Evolutionary conservation across 1,140 invertebrate genomes (phyloP).

Genomic region (Drosophila nikananu): DNA sequence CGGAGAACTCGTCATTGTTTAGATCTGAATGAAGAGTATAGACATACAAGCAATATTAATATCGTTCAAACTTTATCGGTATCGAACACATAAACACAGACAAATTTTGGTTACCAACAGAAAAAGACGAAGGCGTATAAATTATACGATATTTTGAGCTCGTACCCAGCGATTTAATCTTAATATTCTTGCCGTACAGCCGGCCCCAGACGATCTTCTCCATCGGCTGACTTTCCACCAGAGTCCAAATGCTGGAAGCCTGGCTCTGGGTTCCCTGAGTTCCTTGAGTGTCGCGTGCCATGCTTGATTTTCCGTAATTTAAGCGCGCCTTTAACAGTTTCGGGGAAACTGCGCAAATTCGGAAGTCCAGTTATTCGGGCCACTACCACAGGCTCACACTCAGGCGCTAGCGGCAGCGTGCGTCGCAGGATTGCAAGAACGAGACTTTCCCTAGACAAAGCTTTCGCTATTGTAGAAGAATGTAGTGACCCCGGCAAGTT

Average conservation of each 20-base stretch:
- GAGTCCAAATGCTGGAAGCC: slow-evolving; percentile 77
- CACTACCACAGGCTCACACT: slow-evolving; percentile 21
- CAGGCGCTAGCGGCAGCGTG: background rate
- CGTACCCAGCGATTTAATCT: slow-evolving; percentile 83
- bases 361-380: slow-evolving; percentile 59
- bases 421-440: background rate
- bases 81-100: slow-evolving; percentile 31
- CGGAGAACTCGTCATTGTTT: slow-evolving; percentile 75
- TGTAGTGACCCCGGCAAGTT: background rate
- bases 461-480: background rate
- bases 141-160: slow-evolving; percentile 70
- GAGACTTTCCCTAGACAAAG: background rate
- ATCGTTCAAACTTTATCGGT: background rate
- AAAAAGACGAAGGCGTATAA: slow-evolving; percentile 78
- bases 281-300: slow-evolving; percentile 73
- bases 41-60: background rate
- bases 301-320: slow-evolving; percentile 35
- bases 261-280: slow-evolving; percentile 82
- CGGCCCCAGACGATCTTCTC: slow-evolving; percentile 81
- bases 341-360: slow-evolving; percentile 59
- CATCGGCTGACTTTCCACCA: slow-evolving; percentile 81
- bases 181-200: slow-evolving; percentile 81
- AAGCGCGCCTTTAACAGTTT: slow-evolving; percentile 34
- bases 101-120: slow-evolving; percentile 74
- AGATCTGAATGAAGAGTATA: slow-evolving; percentile 59